phyloP scores from a whole-genome alignment of 2,888 invertebrate species.

The Leuctra nigra region DNA sequence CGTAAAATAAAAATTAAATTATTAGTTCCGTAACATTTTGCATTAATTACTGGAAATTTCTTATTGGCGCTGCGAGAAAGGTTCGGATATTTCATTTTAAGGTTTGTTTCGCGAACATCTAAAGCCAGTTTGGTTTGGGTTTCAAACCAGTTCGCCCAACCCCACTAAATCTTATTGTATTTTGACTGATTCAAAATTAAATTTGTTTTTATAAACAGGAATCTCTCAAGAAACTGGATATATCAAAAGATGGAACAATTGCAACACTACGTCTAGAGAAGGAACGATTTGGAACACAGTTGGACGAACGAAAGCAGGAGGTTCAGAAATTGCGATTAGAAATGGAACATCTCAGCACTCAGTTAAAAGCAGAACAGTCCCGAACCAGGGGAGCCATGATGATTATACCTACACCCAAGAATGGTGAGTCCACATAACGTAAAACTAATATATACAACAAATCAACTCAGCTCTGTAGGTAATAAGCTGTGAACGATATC shows the following conservation, averaged over 20 bases:
- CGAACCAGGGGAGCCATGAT: neutral
- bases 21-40: too few species aligned
- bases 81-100: too few species aligned
- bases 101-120: too few species aligned
- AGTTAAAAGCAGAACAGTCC: constrained; percentile 1
- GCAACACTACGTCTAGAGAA: constrained; percentile 26
- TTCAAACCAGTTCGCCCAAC: too few species aligned
- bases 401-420: constrained; percentile 9
- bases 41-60: too few species aligned
- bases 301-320: constrained; percentile 24
- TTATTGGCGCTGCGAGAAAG: too few species aligned
- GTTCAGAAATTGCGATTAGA: constrained; percentile 21
- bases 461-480: neutral
- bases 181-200: too few species aligned
- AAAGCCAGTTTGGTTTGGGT: too few species aligned
- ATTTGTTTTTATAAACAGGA: too few species aligned
- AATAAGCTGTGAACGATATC: neutral
- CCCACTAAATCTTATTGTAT: too few species aligned
- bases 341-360: constrained; percentile 20
- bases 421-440: neutral
- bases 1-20: too few species aligned
- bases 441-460: neutral
- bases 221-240: constrained; percentile 25
- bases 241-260: constrained; percentile 27
- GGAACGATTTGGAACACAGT: constrained; percentile 21